Evolutionary conservation across 2,888 invertebrate species (phyloP), one percentile per base, ranked within the genome.

Genomic region (Crepidodera aurea): DNA sequence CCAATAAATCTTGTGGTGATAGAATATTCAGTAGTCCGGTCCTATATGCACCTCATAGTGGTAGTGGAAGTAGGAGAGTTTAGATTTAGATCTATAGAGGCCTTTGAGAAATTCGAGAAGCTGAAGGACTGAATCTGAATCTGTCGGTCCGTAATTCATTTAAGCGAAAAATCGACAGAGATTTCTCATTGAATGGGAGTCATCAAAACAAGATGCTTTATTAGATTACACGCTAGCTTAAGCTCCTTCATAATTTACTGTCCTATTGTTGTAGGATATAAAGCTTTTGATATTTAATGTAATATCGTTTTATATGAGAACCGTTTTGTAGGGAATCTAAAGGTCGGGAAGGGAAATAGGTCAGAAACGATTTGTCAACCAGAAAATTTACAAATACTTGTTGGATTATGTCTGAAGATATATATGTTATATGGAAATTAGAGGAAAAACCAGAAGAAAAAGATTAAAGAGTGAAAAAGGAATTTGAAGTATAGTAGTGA

Each of bases 81-180:
- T 16, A 8, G 16, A 27, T 50, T 50, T 27, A 32, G 13, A 32
- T 16, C 29, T 29, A 7, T 16, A 27, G 32, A 56, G 12, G n/a
- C n/a, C n/a, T n/a, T n/a, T n/a, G n/a, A n/a, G n/a, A n/a, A n/a
- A n/a, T n/a, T n/a, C n/a, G n/a, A n/a, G n/a, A n/a, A n/a, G n/a
- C n/a, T n/a, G n/a, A n/a, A n/a, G n/a, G n/a, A n/a, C n/a, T n/a
- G n/a, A n/a, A n/a, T 19, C 16, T 29, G 22, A 56, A 13, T 66
- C 66, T 69, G 63, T 70, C n/a, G n/a, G n/a, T n/a, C n/a, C 70
- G 68, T 75, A 77, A 75, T 69, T 75, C 74, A 74, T 70, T 78
- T 77, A 76, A 67, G 71, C 73, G 70, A 71, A 71, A 74, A 75
- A 76, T 76, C 65, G 59, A 50, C 44, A 51, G 53, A 62, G 61